Conservation (phyloP, 2,113 vertebrate genomes). For the Spermophilus dauricus region DNA sequence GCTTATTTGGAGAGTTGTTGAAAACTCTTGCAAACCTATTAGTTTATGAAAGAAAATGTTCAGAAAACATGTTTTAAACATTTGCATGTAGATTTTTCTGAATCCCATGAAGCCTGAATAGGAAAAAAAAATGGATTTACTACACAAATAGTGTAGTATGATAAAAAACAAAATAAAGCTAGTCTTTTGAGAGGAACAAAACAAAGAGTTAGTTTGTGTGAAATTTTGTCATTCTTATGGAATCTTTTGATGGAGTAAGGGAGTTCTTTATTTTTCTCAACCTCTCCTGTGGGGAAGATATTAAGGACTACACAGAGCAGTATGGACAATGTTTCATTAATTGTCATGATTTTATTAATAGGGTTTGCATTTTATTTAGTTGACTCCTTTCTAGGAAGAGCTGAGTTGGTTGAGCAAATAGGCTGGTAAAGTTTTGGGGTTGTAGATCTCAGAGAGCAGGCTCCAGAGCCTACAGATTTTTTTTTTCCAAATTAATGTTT, state of each 20-base stretch:
- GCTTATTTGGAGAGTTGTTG: slow-evolving; percentile 16
- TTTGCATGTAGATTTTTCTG: slow-evolving; percentile 8
- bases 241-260: background rate
- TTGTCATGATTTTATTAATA: background rate
- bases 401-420: background rate
- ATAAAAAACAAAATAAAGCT: background rate
- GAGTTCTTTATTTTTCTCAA: background rate
- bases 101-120: background rate
- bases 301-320: background rate
- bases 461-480: background rate
- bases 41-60: slow-evolving; percentile 44
- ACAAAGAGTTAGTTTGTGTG: background rate
- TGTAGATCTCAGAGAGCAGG: background rate
- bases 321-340: background rate
- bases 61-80: slow-evolving; percentile 21
- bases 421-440: no score
- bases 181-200: slow-evolving; percentile 14
- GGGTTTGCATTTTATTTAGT: background rate
- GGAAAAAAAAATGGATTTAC: background rate
- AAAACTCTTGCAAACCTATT: slow-evolving; percentile 10
- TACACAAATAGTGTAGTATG: background rate
- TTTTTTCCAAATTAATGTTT: background rate
- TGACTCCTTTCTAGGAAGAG: background rate
- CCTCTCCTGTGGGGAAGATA: background rate
- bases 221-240: background rate